A percentile compares a stretch with the other conserved stretches of the same genome.
Conservation (phyloP, 2,113 vertebrate genomes). For the Sula dactylatra region DNA sequence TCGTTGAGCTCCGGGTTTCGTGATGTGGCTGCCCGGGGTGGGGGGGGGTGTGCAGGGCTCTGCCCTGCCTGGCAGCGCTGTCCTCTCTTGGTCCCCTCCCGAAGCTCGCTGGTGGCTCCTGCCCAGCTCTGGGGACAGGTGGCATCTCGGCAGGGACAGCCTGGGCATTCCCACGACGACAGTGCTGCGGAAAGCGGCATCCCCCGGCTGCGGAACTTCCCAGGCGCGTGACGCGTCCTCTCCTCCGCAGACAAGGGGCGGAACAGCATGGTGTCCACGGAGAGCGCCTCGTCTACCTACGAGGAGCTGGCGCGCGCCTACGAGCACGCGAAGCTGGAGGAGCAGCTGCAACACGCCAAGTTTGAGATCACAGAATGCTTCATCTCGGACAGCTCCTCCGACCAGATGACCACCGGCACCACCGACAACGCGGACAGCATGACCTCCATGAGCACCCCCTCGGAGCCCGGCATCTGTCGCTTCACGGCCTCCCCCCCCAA, state of each 20-base stretch:
- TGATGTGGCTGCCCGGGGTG: fast-evolving
- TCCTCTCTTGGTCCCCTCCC: neutral
- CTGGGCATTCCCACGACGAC: fast-evolving
- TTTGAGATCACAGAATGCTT: slow-evolving; percentile 98
- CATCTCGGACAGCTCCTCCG: slow-evolving; percentile 93
- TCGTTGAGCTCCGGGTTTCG: fast-evolving
- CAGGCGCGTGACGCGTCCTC: neutral
- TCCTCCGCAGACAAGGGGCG: slow-evolving; percentile 87
- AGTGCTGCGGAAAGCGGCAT: fast-evolving
- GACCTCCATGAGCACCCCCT: slow-evolving; percentile 91
- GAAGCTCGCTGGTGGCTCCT: neutral
- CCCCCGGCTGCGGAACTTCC: fast-evolving
- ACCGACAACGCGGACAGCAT: slow-evolving; percentile 95
- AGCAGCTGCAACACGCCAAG: slow-evolving; percentile 95
- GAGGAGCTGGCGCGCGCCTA: slow-evolving; percentile 94
- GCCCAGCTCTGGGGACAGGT: neutral
- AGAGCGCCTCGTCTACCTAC: slow-evolving; percentile 94
- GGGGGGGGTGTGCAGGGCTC: neutral
- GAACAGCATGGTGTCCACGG: slow-evolving; percentile 98
- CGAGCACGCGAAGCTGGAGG: slow-evolving; percentile 94
- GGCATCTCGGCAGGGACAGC: neutral
- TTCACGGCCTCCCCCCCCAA: slow-evolving; percentile 85
- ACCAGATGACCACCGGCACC: slow-evolving; percentile 97
- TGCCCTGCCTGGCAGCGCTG: no score
- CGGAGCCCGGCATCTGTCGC: slow-evolving; percentile 84